Conservation (phyloP, 2,797 vertebrate genomes). For the Heteromormyrus szaboi region DNA sequence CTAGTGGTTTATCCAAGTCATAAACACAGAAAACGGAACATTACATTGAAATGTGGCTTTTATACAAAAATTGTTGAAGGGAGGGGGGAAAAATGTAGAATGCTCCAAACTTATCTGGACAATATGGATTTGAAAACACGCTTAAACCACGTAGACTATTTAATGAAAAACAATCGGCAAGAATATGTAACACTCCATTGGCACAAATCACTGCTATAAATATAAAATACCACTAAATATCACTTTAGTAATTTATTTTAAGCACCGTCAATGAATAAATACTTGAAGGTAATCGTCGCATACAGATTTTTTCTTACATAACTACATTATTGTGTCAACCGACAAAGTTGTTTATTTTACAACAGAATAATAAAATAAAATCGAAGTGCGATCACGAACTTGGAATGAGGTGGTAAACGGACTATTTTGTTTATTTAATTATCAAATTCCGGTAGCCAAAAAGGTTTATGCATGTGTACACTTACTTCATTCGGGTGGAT, state of each 20-base stretch:
- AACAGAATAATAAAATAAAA: background rate
- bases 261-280: background rate
- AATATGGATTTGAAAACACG: background rate
- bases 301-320: background rate
- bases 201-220: background rate
- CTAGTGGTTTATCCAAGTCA: constrained; percentile 21
- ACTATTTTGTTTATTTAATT: background rate
- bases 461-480: background rate
- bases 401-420: background rate
- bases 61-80: constrained; percentile 16
- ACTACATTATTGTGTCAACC: background rate
- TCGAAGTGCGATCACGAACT: background rate
- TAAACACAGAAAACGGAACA: constrained; percentile 24
- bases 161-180: background rate
- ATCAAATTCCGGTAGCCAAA: background rate
- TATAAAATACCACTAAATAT: background rate
- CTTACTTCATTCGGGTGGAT: background rate
- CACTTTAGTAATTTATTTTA: background rate
- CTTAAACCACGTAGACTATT: background rate
- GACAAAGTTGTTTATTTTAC: background rate
- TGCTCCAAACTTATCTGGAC: background rate
- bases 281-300: background rate
- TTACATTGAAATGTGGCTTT: constrained; percentile 14
- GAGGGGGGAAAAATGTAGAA: background rate
- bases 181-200: background rate